phyloP scores from a whole-genome alignment of 1,140 invertebrate genomes.

The Planococcus citri region DNA sequence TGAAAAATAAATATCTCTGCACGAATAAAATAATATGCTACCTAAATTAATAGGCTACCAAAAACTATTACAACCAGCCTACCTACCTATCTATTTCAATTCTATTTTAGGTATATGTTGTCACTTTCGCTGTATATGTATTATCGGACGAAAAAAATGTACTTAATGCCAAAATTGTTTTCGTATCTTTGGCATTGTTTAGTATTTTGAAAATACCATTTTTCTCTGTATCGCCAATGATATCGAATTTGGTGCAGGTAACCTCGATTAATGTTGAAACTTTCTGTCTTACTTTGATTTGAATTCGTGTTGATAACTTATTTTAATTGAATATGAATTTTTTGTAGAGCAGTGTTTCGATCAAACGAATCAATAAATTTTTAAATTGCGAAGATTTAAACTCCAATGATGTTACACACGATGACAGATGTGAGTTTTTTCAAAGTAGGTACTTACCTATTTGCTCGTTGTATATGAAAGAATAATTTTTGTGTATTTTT shows the following conservation, averaged over 20 bases:
- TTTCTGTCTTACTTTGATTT: no score
- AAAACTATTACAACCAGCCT: neutral
- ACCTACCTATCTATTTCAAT: slow-evolving; percentile 27
- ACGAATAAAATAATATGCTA: no score
- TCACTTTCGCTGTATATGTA: no score
- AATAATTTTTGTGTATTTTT: neutral
- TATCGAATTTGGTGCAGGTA: slow-evolving; percentile 34
- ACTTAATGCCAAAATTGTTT: no score
- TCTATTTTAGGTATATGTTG: no score
- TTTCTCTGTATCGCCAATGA: slow-evolving; percentile 34
- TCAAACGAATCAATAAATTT: slow-evolving; percentile 59
- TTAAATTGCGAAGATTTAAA: slow-evolving; percentile 75
- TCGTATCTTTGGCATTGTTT: no score
- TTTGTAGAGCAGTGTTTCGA: slow-evolving; percentile 33
- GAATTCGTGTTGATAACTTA: no score
- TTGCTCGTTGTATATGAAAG: no score
- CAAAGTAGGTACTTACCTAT: no score
- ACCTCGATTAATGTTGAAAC: no score
- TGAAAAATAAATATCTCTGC: no score
- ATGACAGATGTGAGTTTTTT: slow-evolving; percentile 44
- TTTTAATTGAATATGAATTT: neutral
- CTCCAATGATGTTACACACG: slow-evolving; percentile 53
- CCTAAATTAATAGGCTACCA: neutral
- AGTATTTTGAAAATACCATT: slow-evolving; percentile 44
- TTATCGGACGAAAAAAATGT: no score